Percentiles rank a stretch among this genome's conserved stretches.
These are phyloP conservation scores for Cherax destructor DNA, from an alignment of 1,140 invertebrate genomes.

Conservation along the genomic window DNA sequence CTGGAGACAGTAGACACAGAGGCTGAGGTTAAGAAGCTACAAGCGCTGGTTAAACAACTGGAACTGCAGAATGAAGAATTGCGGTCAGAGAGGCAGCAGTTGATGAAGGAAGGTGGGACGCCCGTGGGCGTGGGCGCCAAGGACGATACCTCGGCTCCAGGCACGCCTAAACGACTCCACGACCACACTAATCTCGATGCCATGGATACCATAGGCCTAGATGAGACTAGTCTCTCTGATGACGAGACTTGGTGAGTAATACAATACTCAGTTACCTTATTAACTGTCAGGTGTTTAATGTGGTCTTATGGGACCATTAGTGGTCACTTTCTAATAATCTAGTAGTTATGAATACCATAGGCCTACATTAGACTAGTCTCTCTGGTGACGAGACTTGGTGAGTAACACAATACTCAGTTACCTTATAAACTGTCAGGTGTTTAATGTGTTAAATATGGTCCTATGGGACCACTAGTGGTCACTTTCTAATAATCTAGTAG, in stretches of 20 bases:
- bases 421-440: too few relatives aligned
- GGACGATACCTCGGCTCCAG: conserved; percentile 6
- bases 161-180: conserved; percentile 33
- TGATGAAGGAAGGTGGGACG: conserved; percentile 52
- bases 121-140: not conserved
- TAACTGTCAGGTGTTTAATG: too few relatives aligned
- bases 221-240: conserved; percentile 23
- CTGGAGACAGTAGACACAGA: conserved; percentile 74
- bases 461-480: too few relatives aligned
- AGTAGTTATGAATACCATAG: too few relatives aligned
- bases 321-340: too few relatives aligned
- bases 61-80: conserved; percentile 76
- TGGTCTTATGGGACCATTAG: too few relatives aligned
- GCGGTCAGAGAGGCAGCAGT: conserved; percentile 73
- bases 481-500: not conserved
- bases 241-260: conserved; percentile 56
- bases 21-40: conserved; percentile 76
- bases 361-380: too few relatives aligned
- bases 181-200: not conserved
- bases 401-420: too few relatives aligned
- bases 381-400: not conserved
- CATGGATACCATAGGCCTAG: conserved; percentile 53
- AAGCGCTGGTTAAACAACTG: conserved; percentile 76
- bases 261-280: too few relatives aligned
- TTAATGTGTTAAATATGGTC: too few relatives aligned